Evolutionary conservation across 2,888 invertebrate genomes (phyloP), one percentile per base, ranked within the genome.

Genomic region (Unio delphinus): DNA sequence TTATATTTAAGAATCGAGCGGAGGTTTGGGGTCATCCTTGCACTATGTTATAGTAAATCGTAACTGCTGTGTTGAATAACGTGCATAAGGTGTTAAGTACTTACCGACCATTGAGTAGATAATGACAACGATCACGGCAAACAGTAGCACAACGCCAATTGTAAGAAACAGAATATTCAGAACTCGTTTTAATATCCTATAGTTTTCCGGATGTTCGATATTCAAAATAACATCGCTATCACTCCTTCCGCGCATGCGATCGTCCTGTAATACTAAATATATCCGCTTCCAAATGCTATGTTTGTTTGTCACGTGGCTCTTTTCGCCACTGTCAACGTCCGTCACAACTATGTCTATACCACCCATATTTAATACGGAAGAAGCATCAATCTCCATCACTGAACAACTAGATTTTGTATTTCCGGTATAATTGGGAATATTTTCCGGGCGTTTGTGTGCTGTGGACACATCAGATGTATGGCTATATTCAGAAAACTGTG

Each of bases 81-180:
- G 2, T 30, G 7, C 11, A 45, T 23, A 67, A 67, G 17, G n/a
- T 30, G 45, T 54, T 28, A 23, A 26, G 23, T 55, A 82, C 86
- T 83, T 67, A 86, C 87, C 81, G 62, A 86, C 76, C 63, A 80
- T 71, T 6, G 87, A 85, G 73, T 86, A 87, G 55, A 86, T 79
- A 67, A 88, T 84, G 65, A 88, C 88, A 60, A 84, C 80, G 64
- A 88, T 75, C 62, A 88, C 88, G 7, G 86, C 81, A 20, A 86
- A 69, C 23, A 88, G 79, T 55, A 88, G 79, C 28, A 82, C 79
- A 60, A 85, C 80, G 45, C 88, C 88, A 15, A 87, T 83, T 8
- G 83, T 82, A 30, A 88, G 72, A 72, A 88, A 88, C n/a, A 83
- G 75, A 63, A 86, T 84, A 77, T 88, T 88, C 18, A 88, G 75